Evolutionary conservation across 2,888 invertebrate genomes (phyloP), one percentile per base, ranked within the genome.

Genomic region (Lasioglossum calceatum): DNA sequence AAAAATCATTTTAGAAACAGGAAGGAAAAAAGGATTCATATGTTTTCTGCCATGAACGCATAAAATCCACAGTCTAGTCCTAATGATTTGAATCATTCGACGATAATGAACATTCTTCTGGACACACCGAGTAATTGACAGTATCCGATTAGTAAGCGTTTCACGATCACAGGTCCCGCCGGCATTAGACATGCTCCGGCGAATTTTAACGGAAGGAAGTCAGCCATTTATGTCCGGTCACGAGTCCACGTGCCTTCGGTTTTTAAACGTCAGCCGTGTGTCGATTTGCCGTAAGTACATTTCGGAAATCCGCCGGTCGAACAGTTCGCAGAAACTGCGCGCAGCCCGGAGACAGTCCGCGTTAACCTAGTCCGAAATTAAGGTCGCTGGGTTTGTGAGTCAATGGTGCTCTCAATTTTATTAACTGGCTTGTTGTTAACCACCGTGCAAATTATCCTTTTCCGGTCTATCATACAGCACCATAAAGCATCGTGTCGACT

Each of bases 131-230:
- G 50, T 16, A 44, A 64, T 54, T 23, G 36, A n/a, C 42, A 54
- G 72, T 70, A 32, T 47, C 10, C 54, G 39, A 14, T 82, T 39
- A n/a, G 4, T 19, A 32, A 19, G 47, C 23, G 32, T 32, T 32
- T 77, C 75, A 7, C 61, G 47, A 86, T 79, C 87, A 76, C 79
- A 80, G 71, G 67, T 86, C 89, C 90, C 91, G 91, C 83, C 92
- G 91, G 89, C 88, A 81, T 83, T 86, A 82, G 84, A 76, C 86
- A 88, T 84, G 88, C 78, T 84, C 74, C 78, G 79, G 54, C 77
- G 84, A 84, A 77, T 86, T 84, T 89, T 84, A 83, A 85, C 87
- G 90, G 90, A 88, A 89, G 91, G 90, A 91, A 89, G 91, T 89
- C 89, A 81, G 77, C 84, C 81, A 87, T 89, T 90, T 86, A 74